Evolutionary conservation across 2,888 invertebrate species (phyloP).

Genomic region (Imbricaverruca yamaguchii): DNA sequence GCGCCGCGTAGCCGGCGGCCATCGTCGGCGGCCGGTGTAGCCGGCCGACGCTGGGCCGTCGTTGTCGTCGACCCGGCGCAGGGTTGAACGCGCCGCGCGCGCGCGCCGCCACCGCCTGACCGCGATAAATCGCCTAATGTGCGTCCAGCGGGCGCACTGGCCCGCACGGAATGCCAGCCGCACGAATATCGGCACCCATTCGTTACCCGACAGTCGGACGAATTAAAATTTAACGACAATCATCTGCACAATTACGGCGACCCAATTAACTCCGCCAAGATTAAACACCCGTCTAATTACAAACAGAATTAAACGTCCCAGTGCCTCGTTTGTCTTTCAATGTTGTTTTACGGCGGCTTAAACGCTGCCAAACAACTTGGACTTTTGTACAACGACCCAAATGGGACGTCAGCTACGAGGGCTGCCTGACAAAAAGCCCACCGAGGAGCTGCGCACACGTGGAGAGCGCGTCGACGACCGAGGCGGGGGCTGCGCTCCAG

Average conservation of each 20-base stretch:
- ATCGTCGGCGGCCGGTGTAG: too few relatives aligned
- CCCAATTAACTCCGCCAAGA: constrained; percentile 15
- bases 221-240: constrained; percentile 19
- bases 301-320: constrained; percentile 1
- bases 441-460: too few relatives aligned
- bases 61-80: neutral
- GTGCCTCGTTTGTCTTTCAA: neutral
- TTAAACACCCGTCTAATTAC: constrained; percentile 20
- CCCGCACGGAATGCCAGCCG: neutral
- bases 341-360: neutral
- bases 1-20: neutral
- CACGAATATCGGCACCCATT: neutral
- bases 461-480: too few relatives aligned
- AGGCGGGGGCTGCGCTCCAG: too few relatives aligned
- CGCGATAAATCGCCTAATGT: neutral
- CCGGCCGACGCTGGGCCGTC: neutral
- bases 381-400: neutral
- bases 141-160: neutral
- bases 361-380: neutral
- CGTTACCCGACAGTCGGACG: neutral
- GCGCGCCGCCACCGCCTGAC: neutral
- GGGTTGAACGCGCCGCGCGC: neutral
- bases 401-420: neutral
- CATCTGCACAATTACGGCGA: constrained; percentile 9
- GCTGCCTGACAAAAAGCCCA: neutral